phyloP scores from a whole-genome alignment of 2,888 invertebrate species.

The Eilema griseolum region DNA sequence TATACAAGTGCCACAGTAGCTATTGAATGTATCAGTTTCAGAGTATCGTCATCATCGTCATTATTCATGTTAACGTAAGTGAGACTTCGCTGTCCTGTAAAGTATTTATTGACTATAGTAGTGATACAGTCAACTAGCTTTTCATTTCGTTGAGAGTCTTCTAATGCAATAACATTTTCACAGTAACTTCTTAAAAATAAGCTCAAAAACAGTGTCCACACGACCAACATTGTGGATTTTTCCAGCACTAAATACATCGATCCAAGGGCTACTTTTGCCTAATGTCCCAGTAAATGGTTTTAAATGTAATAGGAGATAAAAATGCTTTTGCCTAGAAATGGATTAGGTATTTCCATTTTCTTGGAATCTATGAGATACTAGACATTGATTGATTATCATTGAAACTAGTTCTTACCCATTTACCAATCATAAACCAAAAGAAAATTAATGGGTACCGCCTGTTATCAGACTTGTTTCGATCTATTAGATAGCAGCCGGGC shows the following conservation, averaged over 20 bases:
- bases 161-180: background rate
- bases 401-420: background rate
- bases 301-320: background rate
- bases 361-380: background rate
- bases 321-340: background rate
- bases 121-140: slow-evolving; percentile 22
- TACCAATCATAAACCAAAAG: too few species aligned
- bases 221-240: background rate
- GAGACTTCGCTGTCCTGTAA: slow-evolving; percentile 14
- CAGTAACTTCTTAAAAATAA: background rate
- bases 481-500: too few species aligned
- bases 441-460: too few species aligned
- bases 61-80: slow-evolving; percentile 30
- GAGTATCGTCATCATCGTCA: slow-evolving; percentile 17
- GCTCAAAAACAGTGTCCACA: background rate
- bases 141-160: background rate
- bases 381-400: background rate
- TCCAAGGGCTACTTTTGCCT: background rate
- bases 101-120: slow-evolving; percentile 30
- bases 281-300: background rate
- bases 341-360: background rate
- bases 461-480: too few species aligned
- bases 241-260: background rate
- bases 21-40: slow-evolving; percentile 30
- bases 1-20: slow-evolving; percentile 12